These are phyloP conservation scores for Athene cunicularia DNA, from an alignment of 2,113 vertebrate species.

Conservation along the genomic window DNA sequence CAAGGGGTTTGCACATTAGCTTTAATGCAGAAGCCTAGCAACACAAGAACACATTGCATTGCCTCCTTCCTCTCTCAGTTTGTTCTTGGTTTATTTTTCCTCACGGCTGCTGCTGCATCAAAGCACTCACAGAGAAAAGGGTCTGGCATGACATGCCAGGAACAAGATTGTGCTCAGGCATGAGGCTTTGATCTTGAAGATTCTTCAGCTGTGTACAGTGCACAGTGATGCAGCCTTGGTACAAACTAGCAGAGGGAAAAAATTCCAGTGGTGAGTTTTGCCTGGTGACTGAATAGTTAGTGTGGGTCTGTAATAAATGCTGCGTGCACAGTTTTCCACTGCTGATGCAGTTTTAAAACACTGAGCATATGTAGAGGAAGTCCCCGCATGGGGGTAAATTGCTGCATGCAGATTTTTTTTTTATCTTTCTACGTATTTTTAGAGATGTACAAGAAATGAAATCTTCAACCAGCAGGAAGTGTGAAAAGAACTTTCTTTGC, in stretches of 20 bases:
- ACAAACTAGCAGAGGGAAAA: neutral
- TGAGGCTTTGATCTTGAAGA: slow-evolving; percentile 49
- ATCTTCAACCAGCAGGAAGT: slow-evolving; percentile 14
- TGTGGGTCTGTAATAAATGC: neutral
- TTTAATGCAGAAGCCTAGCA: neutral
- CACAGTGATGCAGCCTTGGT: neutral
- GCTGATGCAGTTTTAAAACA: slow-evolving; percentile 16
- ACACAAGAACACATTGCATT: neutral
- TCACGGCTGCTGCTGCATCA: slow-evolving; percentile 15
- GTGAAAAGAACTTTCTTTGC: slow-evolving; percentile 13
- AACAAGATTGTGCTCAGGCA: slow-evolving; percentile 37
- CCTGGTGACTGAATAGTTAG: neutral
- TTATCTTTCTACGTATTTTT: slow-evolving; percentile 33
- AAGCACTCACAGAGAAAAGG: slow-evolving; percentile 23
- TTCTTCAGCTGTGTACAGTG: neutral
- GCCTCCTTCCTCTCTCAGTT: neutral
- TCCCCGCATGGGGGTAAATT: neutral
- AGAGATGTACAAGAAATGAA: slow-evolving; percentile 40
- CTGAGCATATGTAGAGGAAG: slow-evolving; percentile 30
- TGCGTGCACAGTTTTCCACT: neutral
- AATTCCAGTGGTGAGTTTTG: neutral
- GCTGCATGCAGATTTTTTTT: neutral
- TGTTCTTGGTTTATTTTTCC: slow-evolving; percentile 10
- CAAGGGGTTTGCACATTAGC: neutral
- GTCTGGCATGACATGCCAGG: slow-evolving; percentile 30